These are phyloP conservation scores for Argyresthia goedartella DNA, from an alignment of 2,888 invertebrate genomes.

Conservation along the genomic window DNA sequence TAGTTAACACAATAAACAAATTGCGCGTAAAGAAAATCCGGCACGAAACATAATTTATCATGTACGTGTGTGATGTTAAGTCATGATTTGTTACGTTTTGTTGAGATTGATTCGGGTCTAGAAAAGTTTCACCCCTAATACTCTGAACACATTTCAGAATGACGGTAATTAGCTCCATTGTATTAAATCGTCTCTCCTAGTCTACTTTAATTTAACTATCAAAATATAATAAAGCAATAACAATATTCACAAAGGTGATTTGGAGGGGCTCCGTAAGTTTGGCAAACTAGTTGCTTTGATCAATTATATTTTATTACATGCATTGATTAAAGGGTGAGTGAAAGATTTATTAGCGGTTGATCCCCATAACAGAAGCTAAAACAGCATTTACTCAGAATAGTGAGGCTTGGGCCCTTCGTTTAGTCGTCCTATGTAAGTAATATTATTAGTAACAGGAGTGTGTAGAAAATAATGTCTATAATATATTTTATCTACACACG, in stretches of 20 bases:
- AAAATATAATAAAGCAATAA: too few species aligned
- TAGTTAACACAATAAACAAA: constrained; percentile 59
- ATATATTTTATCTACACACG: too few species aligned
- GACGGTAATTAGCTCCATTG: not conserved
- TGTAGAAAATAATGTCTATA: too few species aligned
- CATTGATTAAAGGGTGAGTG: constrained; percentile 59
- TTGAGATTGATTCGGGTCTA: constrained; percentile 29
- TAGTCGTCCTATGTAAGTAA: not conserved
- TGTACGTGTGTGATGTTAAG: constrained; percentile 23
- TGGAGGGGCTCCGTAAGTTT: constrained; percentile 9
- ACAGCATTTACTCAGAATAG: constrained; percentile 47
- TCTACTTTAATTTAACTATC: not conserved
- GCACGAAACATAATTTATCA: constrained; percentile 66
- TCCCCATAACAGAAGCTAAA: constrained; percentile 62
- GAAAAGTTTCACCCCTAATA: constrained; percentile 5
- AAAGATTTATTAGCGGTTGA: constrained; percentile 67
- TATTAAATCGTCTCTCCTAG: not conserved
- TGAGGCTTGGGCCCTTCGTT: constrained; percentile 21
- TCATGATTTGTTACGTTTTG: constrained; percentile 20
- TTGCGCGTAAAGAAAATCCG: constrained; percentile 60
- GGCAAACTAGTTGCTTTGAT: constrained; percentile 52
- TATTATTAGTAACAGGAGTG: not conserved
- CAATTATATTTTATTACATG: constrained; percentile 64
- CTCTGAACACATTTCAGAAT: too few species aligned
- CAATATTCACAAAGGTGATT: too few species aligned